A percentile compares a stretch with the other conserved stretches of the same genome.
These are phyloP conservation scores for Triplophysa tibetana DNA, from an alignment of 2,113 vertebrate genomes.

Conservation along the genomic window DNA sequence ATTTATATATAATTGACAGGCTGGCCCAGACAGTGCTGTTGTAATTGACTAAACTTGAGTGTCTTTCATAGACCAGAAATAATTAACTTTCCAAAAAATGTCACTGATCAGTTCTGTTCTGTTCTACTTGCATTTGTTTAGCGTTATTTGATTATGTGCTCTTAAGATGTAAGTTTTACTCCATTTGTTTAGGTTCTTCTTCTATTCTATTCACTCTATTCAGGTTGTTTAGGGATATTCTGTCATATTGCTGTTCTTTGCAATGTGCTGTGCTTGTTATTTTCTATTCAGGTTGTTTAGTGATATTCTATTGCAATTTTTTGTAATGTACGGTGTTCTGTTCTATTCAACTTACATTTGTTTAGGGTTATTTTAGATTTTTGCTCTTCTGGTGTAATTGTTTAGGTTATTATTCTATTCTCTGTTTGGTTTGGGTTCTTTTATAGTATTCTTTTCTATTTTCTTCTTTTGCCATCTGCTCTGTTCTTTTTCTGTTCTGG, in stretches of 20 bases:
- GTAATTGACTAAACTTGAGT: constrained; percentile 6
- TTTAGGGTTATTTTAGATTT: not conserved
- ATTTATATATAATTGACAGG: not conserved
- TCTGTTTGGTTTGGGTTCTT: not conserved
- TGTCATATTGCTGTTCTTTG: not conserved
- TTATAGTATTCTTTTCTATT: not conserved
- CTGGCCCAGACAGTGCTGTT: not conserved
- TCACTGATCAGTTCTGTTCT: not conserved
- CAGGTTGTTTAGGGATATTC: not conserved
- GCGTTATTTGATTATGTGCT: too few relatives aligned
- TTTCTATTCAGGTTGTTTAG: not conserved
- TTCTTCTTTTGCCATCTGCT: not conserved
- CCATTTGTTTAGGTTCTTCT: too few relatives aligned
- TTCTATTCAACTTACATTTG: not conserved
- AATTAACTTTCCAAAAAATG: not conserved
- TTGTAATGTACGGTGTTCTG: not conserved
- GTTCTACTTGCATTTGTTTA: not conserved
- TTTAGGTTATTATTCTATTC: too few relatives aligned
- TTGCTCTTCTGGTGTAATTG: too few relatives aligned
- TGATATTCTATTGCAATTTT: not conserved
- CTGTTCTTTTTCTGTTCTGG: not conserved
- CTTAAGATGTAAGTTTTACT: too few relatives aligned
- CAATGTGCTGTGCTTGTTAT: not conserved
- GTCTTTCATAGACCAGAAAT: constrained; percentile 19
- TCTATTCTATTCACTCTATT: not conserved